Percentiles rank a stretch among this genome's conserved stretches.
Evolutionary conservation across 2,888 invertebrate species (phyloP).

Genomic region (Artemia sp.): DNA sequence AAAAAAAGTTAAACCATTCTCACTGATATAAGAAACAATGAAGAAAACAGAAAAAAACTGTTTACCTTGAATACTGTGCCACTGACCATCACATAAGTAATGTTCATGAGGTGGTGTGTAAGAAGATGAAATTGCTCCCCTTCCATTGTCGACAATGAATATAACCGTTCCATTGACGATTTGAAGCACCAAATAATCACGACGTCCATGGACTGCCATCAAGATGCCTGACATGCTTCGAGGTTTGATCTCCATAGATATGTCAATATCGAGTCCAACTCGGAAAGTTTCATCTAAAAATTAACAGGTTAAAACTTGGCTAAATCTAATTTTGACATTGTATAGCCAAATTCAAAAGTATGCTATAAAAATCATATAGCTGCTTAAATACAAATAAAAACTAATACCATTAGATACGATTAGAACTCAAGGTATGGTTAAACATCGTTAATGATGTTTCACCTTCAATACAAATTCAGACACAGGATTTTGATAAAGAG

Average conservation of each 20-base stretch:
- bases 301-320: no score
- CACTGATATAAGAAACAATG: conserved; percentile 35
- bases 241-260: conserved; percentile 70
- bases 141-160: conserved; percentile 65
- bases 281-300: conserved; percentile 48
- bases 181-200: conserved; percentile 70
- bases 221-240: conserved; percentile 66
- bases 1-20: conserved; percentile 30
- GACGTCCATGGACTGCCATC: conserved; percentile 62
- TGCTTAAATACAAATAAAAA: no score
- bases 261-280: conserved; percentile 58
- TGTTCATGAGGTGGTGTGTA: conserved; percentile 44
- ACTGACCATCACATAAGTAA: conserved; percentile 76
- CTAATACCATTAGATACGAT: no score
- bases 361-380: no score
- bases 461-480: no score
- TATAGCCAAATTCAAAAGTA: no score
- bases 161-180: conserved; percentile 66
- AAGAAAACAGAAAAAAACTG: not conserved
- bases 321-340: no score
- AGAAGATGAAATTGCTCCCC: conserved; percentile 52
- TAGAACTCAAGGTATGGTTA: no score
- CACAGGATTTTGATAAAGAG: no score
- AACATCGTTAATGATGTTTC: no score
- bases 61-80: conserved; percentile 58